These are phyloP conservation scores for Liolophura sinensis DNA, from an alignment of 1,140 invertebrate genomes.

Conservation along the genomic window DNA sequence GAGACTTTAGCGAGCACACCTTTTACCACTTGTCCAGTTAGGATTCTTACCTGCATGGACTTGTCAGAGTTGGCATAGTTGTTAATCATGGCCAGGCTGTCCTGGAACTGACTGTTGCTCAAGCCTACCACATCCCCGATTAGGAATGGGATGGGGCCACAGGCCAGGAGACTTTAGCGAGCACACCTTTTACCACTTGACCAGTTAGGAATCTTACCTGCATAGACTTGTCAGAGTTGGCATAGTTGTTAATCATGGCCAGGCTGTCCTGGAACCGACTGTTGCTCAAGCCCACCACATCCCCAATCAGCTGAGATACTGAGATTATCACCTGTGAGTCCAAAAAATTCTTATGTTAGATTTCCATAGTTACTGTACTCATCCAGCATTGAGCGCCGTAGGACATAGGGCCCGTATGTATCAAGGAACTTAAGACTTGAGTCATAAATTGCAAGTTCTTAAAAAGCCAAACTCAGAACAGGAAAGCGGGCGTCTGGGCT, in stretches of 20 bases:
- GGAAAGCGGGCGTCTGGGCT: too few relatives aligned
- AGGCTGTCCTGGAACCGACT: conserved; percentile 88
- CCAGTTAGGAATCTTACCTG: conserved; percentile 60
- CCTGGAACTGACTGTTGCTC: conserved; percentile 88
- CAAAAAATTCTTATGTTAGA: background rate
- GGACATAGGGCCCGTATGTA: background rate
- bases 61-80: conserved; percentile 91
- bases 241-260: conserved; percentile 90
- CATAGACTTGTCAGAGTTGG: conserved; percentile 90
- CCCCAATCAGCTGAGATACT: conserved; percentile 87
- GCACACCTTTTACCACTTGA: too few relatives aligned
- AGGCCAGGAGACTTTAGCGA: conserved; percentile 73
- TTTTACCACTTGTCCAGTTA: too few relatives aligned
- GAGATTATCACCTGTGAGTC: conserved; percentile 75
- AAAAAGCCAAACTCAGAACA: too few relatives aligned
- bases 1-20: conserved; percentile 65
- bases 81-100: conserved; percentile 88
- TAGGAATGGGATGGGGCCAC: too few relatives aligned
- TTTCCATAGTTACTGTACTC: background rate
- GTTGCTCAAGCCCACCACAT: conserved; percentile 83
- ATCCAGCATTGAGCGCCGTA: background rate
- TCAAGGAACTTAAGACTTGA: too few relatives aligned
- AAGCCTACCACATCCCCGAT: conserved; percentile 82
- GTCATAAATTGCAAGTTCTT: too few relatives aligned
- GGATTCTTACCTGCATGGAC: conserved; percentile 75